Evolutionary conservation across 2,113 vertebrate species (phyloP), one percentile per base, ranked within the genome.

Genomic region (Leptosomus discolor): DNA sequence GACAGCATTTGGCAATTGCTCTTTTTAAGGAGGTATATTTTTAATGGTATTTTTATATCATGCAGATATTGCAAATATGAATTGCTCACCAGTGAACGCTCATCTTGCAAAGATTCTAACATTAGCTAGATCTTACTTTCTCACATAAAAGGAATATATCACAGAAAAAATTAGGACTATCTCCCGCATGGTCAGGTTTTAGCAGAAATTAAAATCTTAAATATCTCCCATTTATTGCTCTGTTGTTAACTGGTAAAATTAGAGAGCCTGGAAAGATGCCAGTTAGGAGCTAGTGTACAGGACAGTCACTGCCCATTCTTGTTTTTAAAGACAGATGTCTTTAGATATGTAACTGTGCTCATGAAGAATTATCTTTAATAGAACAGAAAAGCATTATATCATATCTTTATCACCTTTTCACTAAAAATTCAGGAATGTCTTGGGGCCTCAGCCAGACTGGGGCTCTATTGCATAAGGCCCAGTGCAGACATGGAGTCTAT

Each of bases 181-280:
- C 37, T 96, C 92, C 90, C 69, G 88, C 54, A 43, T 45, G 79
- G 39, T 79, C 76, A 71, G 21, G 34, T 56, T 94, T 92, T 51
- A 88, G 82, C 69, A 93, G 76, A 97, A 96, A 94, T 85, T 95
- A 93, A 96, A 95, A 92, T 64, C 78, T 88, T 94, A 95, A 95
- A 75, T 91, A 64, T 79, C 45, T 86, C 56, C 57, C 61, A 76
- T 93, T 95, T 96, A 92, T 79, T 94, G 67, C 68, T 91, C 23
- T 84, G 37, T 82, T 93, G 69, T 94, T 97, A 96, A 86, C 37
- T 1, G 4, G 56, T 61, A 51, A 80, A 80, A 84, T 71, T 58
- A 69, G 74, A 63, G 43, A 68, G 18, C 48, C 82, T 93, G 90
- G 91, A 90, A 94, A 73, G 43, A 43, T 37, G 60, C 81, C 84